phyloP scores from a whole-genome alignment of 2,797 vertebrate genomes.

The Acanthurus tractus region DNA sequence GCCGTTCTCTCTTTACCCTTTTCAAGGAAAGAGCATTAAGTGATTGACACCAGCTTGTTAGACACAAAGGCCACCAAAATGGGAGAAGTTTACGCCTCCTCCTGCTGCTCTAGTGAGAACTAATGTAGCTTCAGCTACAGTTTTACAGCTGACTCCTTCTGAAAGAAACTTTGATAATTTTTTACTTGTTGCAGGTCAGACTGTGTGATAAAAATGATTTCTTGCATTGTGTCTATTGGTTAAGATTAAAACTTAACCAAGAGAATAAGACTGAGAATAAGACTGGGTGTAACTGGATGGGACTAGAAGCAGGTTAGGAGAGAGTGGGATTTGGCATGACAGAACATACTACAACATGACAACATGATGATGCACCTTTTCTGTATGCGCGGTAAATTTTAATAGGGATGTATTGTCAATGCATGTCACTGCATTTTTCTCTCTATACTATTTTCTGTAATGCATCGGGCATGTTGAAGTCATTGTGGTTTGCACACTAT shows the following conservation, averaged over 20 bases:
- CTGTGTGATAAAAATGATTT: background rate
- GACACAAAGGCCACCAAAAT: constrained; percentile 59
- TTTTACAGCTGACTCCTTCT: constrained; percentile 10
- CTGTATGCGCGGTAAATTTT: too few species aligned
- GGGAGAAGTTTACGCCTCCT: constrained; percentile 53
- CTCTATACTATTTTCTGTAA: too few species aligned
- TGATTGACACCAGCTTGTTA: constrained; percentile 81
- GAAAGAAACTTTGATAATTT: background rate
- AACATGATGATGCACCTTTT: too few species aligned
- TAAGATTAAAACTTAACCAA: too few species aligned
- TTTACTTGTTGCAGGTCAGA: background rate
- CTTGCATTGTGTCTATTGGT: background rate
- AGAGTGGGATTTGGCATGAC: background rate
- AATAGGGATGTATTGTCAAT: too few species aligned
- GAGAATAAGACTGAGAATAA: background rate
- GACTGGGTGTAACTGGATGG: background rate
- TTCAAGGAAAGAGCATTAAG: constrained; percentile 55
- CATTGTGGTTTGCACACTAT: too few species aligned
- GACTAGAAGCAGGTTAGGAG: background rate
- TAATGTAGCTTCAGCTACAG: background rate
- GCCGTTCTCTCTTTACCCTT: constrained; percentile 27
- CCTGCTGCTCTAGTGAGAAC: background rate
- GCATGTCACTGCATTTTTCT: too few species aligned
- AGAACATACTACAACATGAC: background rate
- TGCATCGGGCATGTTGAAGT: too few species aligned